These are phyloP conservation scores for Puffinus mauretanicus DNA, from an alignment of 2,113 vertebrate genomes.

Conservation along the genomic window DNA sequence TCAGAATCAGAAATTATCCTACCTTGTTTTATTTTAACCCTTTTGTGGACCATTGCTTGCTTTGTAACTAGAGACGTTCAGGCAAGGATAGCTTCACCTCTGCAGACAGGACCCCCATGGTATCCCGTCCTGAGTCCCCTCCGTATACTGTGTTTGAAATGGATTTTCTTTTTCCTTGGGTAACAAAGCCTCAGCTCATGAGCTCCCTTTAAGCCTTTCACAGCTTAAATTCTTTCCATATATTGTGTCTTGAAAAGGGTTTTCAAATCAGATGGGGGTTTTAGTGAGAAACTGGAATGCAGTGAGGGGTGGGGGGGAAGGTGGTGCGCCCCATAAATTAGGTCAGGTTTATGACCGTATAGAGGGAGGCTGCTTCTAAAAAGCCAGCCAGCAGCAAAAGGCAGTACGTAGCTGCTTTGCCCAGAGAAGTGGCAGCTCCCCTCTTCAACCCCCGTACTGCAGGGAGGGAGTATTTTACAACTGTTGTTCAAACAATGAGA, in stretches of 20 bases:
- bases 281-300: constrained; percentile 37
- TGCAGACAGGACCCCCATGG: background rate
- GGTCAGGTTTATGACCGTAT: background rate
- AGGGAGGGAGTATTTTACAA: background rate
- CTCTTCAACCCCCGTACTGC: background rate
- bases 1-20: constrained; percentile 17
- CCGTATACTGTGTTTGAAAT: background rate
- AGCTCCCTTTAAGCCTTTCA: background rate
- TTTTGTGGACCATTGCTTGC: background rate
- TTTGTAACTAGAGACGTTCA: background rate
- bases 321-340: background rate
- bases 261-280: background rate
- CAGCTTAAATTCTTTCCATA: background rate
- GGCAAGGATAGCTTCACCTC: background rate
- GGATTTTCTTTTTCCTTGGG: background rate
- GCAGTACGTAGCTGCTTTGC: background rate
- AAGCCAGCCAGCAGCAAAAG: background rate
- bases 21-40: constrained; percentile 64
- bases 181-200: background rate
- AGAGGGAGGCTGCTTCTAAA: background rate
- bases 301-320: background rate
- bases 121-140: background rate
- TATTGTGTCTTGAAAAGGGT: constrained; percentile 10
- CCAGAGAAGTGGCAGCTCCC: background rate
- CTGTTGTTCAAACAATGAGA: background rate